Percentiles rank a stretch among this genome's conserved stretches.
Evolutionary conservation across 2,113 vertebrate species (phyloP).

Genomic region (Ptychochromis oligacanthus): DNA sequence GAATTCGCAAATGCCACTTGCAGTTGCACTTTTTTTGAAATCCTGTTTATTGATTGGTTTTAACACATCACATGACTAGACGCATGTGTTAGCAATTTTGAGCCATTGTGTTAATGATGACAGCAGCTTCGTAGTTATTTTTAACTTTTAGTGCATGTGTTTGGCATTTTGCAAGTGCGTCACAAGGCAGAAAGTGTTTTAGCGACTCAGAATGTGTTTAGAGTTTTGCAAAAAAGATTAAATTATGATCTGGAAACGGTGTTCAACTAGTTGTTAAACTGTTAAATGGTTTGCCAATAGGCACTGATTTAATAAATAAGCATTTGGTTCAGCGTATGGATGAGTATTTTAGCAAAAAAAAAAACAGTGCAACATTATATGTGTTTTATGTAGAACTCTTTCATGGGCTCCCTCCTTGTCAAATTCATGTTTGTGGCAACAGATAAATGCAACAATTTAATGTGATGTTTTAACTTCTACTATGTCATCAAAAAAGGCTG

Average conservation of each 20-base stretch:
- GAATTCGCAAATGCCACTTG: background rate
- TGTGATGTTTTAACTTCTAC: too few species aligned
- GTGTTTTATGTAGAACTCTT: background rate
- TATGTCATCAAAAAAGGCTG: too few species aligned
- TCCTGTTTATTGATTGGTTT: background rate
- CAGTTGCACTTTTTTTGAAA: background rate
- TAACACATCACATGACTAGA: background rate
- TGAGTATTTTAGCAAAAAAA: too few species aligned
- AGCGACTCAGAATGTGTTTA: background rate
- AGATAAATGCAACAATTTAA: background rate
- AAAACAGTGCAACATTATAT: background rate
- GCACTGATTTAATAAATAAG: background rate
- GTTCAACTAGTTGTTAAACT: background rate
- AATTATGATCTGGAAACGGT: background rate
- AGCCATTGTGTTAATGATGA: background rate
- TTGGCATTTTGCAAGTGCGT: background rate
- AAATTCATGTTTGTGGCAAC: background rate
- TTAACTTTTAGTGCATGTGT: background rate
- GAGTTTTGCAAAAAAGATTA: background rate
- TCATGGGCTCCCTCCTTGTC: background rate
- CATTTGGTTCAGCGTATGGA: background rate
- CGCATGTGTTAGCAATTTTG: background rate
- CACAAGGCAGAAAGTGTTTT: background rate
- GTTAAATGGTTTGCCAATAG: background rate
- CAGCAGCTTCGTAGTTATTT: background rate